Percentiles rank a stretch among this genome's conserved stretches.
These are phyloP conservation scores for Centropyge bicolor DNA, from an alignment of 2,797 vertebrate species.

Conservation along the genomic window DNA sequence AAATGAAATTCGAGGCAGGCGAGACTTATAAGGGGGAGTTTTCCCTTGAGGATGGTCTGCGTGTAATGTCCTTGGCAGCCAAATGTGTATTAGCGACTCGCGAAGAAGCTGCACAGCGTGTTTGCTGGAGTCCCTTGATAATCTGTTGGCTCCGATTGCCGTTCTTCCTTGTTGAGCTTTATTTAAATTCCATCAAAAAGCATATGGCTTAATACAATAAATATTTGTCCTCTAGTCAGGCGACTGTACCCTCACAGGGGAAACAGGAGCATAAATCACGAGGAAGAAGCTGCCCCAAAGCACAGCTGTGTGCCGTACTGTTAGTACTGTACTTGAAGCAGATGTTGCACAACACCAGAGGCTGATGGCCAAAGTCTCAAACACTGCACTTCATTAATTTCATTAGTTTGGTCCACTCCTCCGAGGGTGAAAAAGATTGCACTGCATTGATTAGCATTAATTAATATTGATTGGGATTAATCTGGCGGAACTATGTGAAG, in stretches of 20 bases:
- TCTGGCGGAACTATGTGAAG: conserved; percentile 67
- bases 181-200: conserved; percentile 59
- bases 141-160: conserved; percentile 44
- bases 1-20: conserved; percentile 63
- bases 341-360: conserved; percentile 45
- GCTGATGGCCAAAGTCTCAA: conserved; percentile 49
- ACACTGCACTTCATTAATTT: conserved; percentile 75
- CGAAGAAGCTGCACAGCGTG: conserved; percentile 18
- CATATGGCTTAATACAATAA: conserved; percentile 38
- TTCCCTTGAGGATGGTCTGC: conserved; percentile 37
- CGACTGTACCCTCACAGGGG: conserved; percentile 27
- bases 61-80: conserved; percentile 55
- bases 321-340: conserved; percentile 36
- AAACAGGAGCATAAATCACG: conserved; percentile 54
- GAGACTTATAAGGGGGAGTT: conserved; percentile 35
- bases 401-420: conserved; percentile 66
- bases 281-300: conserved; percentile 34
- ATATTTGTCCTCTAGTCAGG: conserved; percentile 53
- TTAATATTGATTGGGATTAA: conserved; percentile 83
- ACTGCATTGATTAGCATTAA: conserved; percentile 79
- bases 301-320: conserved; percentile 27
- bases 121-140: conserved; percentile 41
- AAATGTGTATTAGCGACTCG: conserved; percentile 44
- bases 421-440: conserved; percentile 58
- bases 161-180: conserved; percentile 45